Base-by-base conservation (phyloP, 2,113 vertebrate genomes). In the Trogon surrucura region DNA sequence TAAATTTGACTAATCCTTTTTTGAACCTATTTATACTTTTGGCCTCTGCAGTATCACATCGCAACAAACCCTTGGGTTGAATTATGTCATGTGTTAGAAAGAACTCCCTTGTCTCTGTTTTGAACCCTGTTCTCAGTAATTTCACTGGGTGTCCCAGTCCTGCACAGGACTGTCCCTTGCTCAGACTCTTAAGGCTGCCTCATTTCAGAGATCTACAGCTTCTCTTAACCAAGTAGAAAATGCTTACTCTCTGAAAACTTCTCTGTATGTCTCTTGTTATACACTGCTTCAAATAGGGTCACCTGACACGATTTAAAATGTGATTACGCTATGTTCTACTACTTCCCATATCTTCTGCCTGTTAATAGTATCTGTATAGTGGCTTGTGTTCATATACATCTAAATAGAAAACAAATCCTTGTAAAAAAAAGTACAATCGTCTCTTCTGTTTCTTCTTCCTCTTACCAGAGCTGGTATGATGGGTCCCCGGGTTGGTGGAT, bases 1-100 rank as follows among this genome's bases (percentile, higher is more conserved):
- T 85, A 95, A 89, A 87, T 92, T 91, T 95, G 91, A 87, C 48
- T 95, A 79, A 93, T 92, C 18, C 38, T 64, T 79, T 91, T 93
- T 75, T 85, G 34, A 85, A 87, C 36, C n/a, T 36, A 48, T 81
- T 89, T 92, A 45, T 85, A 61, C 44, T 89, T 95, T 81, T 69
- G 77, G 70, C 57, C 70, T 95, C 77, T 74, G 25, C 57, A 79
- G 53, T 60, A 57, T 81, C 41, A 45, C 67, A 36, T 25, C 45
- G 48, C 73, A 91, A 79, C 0, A 0, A 84, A 74, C 26, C 30
- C 53, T 84, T 81, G 53, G 23, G 16, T 1, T 95, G 69, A 84
- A 72, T 89, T 91, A 69, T n/a, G 22, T 18, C 3, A 0, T 34
- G 17, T 67, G 38, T 86, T 91, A 92, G 20, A 62, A 95, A 80